Conservation (phyloP, 2,797 vertebrate genomes). For the Saguinus oedipus region DNA sequence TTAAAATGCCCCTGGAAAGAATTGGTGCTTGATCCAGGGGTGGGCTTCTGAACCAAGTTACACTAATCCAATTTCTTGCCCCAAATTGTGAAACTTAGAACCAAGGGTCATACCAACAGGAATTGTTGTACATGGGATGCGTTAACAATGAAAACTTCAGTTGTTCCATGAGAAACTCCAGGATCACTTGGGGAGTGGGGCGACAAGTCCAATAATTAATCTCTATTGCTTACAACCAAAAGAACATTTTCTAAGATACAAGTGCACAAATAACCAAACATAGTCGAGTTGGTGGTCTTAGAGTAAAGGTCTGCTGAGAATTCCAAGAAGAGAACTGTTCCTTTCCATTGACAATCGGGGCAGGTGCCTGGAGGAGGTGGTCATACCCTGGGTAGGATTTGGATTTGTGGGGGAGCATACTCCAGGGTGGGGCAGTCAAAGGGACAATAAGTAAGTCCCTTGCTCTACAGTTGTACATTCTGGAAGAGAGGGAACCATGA, state of each 20-base stretch:
- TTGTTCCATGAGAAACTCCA: background rate
- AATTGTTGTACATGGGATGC: background rate
- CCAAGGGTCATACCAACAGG: background rate
- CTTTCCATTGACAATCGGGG: background rate
- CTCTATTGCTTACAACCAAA: background rate
- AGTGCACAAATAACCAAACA: background rate
- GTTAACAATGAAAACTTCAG: background rate
- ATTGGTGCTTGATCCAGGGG: background rate
- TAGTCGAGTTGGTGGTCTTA: background rate
- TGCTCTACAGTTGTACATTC: background rate
- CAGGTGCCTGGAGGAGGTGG: background rate
- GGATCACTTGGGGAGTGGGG: background rate
- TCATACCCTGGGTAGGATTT: background rate
- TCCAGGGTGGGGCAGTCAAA: background rate
- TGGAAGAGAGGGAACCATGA: background rate
- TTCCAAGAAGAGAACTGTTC: background rate
- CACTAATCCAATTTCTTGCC: background rate
- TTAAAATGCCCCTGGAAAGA: background rate
- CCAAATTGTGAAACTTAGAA: background rate
- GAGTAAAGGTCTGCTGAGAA: background rate
- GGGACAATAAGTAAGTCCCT: background rate
- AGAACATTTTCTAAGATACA: background rate
- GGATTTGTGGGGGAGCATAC: background rate
- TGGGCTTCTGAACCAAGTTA: background rate
- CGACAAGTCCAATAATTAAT: background rate